These are phyloP conservation scores for Chionoecetes opilio DNA, from an alignment of 1,140 invertebrate species.

Conservation along the genomic window DNA sequence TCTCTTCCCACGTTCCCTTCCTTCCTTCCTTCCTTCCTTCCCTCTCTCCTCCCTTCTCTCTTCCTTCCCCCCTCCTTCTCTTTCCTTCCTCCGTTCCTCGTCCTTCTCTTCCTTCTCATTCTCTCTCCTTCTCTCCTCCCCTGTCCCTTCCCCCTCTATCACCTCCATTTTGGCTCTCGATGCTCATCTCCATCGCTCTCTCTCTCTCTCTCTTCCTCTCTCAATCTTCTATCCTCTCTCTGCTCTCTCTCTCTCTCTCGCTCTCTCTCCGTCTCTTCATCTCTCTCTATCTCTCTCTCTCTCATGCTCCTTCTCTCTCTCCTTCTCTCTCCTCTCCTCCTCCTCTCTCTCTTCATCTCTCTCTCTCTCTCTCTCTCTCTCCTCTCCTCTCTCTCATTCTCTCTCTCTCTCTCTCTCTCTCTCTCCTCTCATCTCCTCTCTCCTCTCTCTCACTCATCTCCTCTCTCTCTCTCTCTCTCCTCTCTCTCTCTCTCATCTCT, in stretches of 20 bases:
- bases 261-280: background rate
- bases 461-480: slow-evolving; percentile 41
- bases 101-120: background rate
- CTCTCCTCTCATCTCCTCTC: background rate
- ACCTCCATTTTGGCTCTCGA: background rate
- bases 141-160: background rate
- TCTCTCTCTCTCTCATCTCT: too few relatives aligned
- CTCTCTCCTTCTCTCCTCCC: background rate
- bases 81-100: too few relatives aligned
- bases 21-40: too few relatives aligned
- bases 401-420: slow-evolving; percentile 34
- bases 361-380: slow-evolving; percentile 44
- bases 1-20: too few relatives aligned
- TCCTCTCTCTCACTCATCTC: slow-evolving; percentile 13
- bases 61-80: too few relatives aligned
- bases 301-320: background rate
- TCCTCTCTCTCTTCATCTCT: background rate
- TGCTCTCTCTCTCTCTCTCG: background rate
- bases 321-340: background rate
- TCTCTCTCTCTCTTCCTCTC: background rate
- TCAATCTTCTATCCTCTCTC: background rate
- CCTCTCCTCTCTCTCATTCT: background rate
- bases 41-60: too few relatives aligned
- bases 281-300: slow-evolving; percentile 28
- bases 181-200: too few relatives aligned